phyloP scores from a whole-genome alignment of 2,113 vertebrate species.

The Notechis scutatus region DNA sequence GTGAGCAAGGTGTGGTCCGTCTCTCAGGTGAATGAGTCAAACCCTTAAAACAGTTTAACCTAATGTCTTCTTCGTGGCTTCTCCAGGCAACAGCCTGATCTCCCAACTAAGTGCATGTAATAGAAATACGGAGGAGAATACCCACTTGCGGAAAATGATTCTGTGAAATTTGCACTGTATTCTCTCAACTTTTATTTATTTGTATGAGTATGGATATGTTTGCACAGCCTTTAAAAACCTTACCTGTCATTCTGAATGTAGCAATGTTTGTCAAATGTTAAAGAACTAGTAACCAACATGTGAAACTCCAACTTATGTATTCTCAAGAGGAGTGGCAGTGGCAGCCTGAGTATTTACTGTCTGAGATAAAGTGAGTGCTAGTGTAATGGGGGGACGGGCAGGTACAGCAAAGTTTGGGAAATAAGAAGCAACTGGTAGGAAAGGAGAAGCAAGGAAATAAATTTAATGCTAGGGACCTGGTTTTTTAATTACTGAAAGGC shows the following conservation, averaged over 20 bases:
- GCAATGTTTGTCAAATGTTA: neutral
- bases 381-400: neutral
- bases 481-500: neutral
- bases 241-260: neutral
- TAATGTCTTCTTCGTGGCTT: neutral
- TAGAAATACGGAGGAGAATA: neutral
- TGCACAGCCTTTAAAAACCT: neutral
- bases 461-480: neutral
- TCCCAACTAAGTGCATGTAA: neutral
- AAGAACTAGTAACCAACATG: neutral
- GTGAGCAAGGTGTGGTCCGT: neutral
- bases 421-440: neutral
- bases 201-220: neutral
- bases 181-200: neutral
- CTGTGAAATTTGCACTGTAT: neutral
- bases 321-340: neutral
- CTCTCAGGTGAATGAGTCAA: conserved; percentile 12
- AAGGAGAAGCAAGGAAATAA: neutral
- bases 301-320: neutral
- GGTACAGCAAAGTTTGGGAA: neutral
- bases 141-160: neutral
- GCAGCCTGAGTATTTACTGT: neutral
- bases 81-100: neutral
- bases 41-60: neutral
- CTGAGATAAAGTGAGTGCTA: neutral